Percentiles rank a stretch among this genome's conserved stretches.
Evolutionary conservation across 2,888 invertebrate genomes (phyloP).

Genomic region (Diabrotica balteata): DNA sequence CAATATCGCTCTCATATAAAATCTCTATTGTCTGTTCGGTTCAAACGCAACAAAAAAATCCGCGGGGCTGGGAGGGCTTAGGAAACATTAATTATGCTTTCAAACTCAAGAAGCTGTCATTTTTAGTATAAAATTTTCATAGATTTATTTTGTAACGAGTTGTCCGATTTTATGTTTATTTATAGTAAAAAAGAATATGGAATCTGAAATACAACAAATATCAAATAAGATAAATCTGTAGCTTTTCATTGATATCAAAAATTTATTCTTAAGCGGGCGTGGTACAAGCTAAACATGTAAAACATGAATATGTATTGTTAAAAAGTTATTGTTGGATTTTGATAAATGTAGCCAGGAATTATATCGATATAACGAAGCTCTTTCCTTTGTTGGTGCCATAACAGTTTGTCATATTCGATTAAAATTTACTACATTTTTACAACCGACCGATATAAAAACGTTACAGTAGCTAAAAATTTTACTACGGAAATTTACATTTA

Average conservation of each 20-base stretch:
- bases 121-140: slow-evolving; percentile 1
- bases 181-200: background rate
- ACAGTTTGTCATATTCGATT: too few relatives aligned
- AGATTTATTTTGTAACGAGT: slow-evolving; percentile 5
- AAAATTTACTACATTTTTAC: too few relatives aligned
- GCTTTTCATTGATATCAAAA: slow-evolving; percentile 1
- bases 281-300: background rate
- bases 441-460: too few relatives aligned
- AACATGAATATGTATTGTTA: background rate
- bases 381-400: too few relatives aligned
- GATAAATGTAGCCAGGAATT: background rate
- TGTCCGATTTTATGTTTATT: too few relatives aligned
- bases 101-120: slow-evolving; percentile 9
- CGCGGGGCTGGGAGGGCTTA: background rate
- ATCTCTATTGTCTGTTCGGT: slow-evolving; percentile 1
- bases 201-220: too few relatives aligned
- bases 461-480: too few relatives aligned
- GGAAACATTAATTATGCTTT: slow-evolving; percentile 7
- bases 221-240: background rate
- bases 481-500: background rate
- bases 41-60: slow-evolving; percentile 4
- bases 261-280: background rate
- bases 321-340: background rate
- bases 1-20: background rate
- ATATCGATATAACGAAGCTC: background rate